Conservation (phyloP, 2,113 vertebrate species). For the Ceyx cyanopectus region DNA sequence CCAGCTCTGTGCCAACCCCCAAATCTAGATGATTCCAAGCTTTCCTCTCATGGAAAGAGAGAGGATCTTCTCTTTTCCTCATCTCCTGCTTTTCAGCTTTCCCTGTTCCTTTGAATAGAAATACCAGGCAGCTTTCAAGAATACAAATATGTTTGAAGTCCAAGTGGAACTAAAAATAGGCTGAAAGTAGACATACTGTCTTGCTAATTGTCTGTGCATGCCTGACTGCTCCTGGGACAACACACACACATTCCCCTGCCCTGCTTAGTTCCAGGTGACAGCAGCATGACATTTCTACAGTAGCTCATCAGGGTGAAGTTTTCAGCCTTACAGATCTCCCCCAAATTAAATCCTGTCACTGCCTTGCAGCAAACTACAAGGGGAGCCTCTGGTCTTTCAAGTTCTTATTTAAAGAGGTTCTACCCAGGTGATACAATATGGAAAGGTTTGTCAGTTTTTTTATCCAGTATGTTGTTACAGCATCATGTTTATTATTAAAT, state of each 20-base stretch:
- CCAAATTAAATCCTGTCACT: neutral
- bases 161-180: slow-evolving; percentile 2
- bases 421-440: neutral
- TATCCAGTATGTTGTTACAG: neutral
- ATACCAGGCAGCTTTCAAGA: neutral
- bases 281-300: neutral
- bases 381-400: neutral
- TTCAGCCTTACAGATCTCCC: neutral
- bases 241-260: neutral
- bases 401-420: neutral
- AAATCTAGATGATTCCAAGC: neutral
- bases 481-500: neutral
- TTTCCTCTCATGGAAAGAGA: neutral
- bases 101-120: neutral
- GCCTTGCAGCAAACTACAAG: neutral
- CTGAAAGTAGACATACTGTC: neutral
- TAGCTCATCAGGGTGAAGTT: neutral
- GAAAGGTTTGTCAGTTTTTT: neutral
- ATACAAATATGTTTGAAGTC: neutral
- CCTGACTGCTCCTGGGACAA: neutral
- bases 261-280: neutral
- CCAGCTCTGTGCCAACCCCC: neutral
- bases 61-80: neutral
- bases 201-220: neutral
- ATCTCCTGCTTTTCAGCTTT: neutral